Conservation (phyloP, 2,113 vertebrate species). For the rat (Rattus norvegicus) region GRCr8 NC_086021.1:119465501-119466000, state of each 20-base stretch:
- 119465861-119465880: slow-evolving; percentile 66
- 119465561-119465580: slow-evolving; percentile 77
- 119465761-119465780: slow-evolving; percentile 60
- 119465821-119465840: slow-evolving; percentile 38
- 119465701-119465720: slow-evolving; percentile 67
- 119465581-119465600: slow-evolving; percentile 57
- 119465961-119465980: slow-evolving; percentile 42
- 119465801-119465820: slow-evolving; percentile 9
- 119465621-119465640: slow-evolving; percentile 43
- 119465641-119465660: slow-evolving; percentile 54
- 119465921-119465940: slow-evolving; percentile 62
- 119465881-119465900: slow-evolving; percentile 60
- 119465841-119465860: slow-evolving; percentile 65
- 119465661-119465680: slow-evolving; percentile 60
- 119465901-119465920: slow-evolving; percentile 45
- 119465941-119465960: slow-evolving; percentile 56
- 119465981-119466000: slow-evolving; percentile 66
- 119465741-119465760: slow-evolving; percentile 35
- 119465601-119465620: slow-evolving; percentile 56
- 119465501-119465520: slow-evolving; percentile 44
- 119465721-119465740: slow-evolving; percentile 70
- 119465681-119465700: slow-evolving; percentile 1
- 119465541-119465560: slow-evolving; percentile 68
- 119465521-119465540: slow-evolving; percentile 50
- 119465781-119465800: slow-evolving; percentile 30